phyloP scores from a whole-genome alignment of 2,888 invertebrate genomes.

The Sepioteuthis lessoniana region DNA sequence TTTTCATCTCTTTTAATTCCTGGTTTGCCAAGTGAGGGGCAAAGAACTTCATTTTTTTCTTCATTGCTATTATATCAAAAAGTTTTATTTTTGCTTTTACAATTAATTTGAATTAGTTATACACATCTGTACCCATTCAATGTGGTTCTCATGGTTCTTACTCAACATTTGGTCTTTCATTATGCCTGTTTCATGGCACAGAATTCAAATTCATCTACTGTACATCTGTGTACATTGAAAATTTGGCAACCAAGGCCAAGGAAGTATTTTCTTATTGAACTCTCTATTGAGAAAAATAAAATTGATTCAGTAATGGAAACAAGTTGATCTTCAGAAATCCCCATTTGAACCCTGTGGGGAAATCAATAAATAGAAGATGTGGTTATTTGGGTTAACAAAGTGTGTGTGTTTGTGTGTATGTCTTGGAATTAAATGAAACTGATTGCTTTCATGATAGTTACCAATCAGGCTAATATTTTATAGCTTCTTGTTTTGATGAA shows the following conservation, averaged over 20 bases:
- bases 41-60: neutral
- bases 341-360: neutral
- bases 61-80: neutral
- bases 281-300: neutral
- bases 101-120: neutral
- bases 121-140: neutral
- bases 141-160: slow-evolving; percentile 1
- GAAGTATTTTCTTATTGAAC: neutral
- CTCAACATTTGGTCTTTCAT: neutral
- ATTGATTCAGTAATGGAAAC: slow-evolving; percentile 4
- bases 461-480: neutral
- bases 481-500: neutral
- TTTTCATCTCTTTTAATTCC: neutral
- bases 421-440: slow-evolving; percentile 11
- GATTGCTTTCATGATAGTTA: neutral
- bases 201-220: neutral
- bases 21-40: neutral
- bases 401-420: slow-evolving; percentile 2
- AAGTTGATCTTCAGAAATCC: neutral
- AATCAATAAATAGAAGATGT: neutral
- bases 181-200: neutral
- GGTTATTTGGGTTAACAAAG: neutral
- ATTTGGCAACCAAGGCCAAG: neutral
- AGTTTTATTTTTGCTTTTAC: neutral
- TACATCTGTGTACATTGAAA: neutral